Percentiles rank a stretch among this genome's conserved stretches.
Conservation (phyloP, 1,140 invertebrate genomes). For the Armadillidium nasatum region DNA sequence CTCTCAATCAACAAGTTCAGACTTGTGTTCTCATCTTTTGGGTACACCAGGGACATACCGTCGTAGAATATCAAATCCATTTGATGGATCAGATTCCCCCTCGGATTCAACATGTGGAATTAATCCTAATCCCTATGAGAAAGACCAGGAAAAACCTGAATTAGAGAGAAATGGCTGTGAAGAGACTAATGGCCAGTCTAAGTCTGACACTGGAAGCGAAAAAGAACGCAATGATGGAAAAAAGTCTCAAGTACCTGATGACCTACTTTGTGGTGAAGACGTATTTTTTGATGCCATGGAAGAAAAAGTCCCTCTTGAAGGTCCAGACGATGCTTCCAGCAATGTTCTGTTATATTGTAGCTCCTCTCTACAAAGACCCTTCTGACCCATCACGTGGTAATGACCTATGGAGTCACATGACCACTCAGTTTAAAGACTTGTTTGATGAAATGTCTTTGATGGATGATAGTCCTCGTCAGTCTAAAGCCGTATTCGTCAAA, state of each 20-base stretch:
- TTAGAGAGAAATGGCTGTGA: background rate
- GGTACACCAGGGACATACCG: constrained; percentile 34
- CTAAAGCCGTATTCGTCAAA: background rate
- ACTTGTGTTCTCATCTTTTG: constrained; percentile 28
- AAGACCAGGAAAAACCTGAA: background rate
- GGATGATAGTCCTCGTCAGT: background rate
- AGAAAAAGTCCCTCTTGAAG: background rate
- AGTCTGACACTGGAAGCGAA: background rate
- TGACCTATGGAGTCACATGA: background rate
- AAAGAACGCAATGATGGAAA: background rate
- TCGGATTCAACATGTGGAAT: background rate
- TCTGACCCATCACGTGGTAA: background rate
- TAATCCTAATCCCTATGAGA: background rate
- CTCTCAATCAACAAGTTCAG: constrained; percentile 4
- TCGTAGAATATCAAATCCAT: constrained; percentile 22
- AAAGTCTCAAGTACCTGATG: background rate
- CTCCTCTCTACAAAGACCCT: background rate
- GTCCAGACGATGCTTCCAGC: background rate
- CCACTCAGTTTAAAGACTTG: background rate
- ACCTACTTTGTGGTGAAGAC: background rate
- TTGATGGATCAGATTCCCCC: background rate
- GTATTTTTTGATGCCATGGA: background rate
- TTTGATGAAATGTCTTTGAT: background rate
- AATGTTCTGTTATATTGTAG: background rate
- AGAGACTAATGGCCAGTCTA: background rate